phyloP scores from a whole-genome alignment of 2,797 vertebrate species.

The Kryptolebias ocellatus region DNA sequence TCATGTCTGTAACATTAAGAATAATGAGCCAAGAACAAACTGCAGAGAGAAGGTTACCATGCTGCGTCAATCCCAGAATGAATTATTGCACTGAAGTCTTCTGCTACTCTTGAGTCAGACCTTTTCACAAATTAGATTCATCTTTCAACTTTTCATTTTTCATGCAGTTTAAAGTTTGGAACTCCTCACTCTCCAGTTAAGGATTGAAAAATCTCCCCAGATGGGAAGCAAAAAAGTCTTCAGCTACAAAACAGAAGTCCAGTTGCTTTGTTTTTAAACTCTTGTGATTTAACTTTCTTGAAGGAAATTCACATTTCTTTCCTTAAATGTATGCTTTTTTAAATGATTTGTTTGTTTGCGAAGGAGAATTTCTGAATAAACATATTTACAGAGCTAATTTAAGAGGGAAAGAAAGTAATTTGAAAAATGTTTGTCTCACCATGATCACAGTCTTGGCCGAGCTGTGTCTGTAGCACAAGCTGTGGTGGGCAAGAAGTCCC shows the following conservation, averaged over 20 bases:
- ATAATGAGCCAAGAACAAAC: neutral
- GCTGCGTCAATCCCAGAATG: neutral
- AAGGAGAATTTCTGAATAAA: neutral
- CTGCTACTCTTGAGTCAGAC: neutral
- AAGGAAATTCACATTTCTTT: no score
- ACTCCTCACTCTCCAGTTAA: no score
- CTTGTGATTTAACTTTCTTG: no score
- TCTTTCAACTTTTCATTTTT: neutral
- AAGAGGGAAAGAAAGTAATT: no score
- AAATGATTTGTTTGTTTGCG: neutral
- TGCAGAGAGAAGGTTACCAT: no score
- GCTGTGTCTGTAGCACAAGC: conserved; percentile 87
- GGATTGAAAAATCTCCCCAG: no score
- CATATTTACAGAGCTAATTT: neutral
- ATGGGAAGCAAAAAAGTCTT: no score
- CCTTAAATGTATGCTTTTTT: neutral
- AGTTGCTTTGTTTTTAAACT: no score
- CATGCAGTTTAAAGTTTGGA: neutral
- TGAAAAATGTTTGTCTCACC: conserved; percentile 78
- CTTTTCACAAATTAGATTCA: neutral
- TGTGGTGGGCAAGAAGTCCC: conserved; percentile 87
- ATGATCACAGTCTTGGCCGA: conserved; percentile 95
- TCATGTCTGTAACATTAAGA: neutral
- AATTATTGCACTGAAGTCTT: neutral
- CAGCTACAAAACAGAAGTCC: no score